Conservation (phyloP, 2,888 invertebrate genomes). For the Stenodera caucasica region DNA sequence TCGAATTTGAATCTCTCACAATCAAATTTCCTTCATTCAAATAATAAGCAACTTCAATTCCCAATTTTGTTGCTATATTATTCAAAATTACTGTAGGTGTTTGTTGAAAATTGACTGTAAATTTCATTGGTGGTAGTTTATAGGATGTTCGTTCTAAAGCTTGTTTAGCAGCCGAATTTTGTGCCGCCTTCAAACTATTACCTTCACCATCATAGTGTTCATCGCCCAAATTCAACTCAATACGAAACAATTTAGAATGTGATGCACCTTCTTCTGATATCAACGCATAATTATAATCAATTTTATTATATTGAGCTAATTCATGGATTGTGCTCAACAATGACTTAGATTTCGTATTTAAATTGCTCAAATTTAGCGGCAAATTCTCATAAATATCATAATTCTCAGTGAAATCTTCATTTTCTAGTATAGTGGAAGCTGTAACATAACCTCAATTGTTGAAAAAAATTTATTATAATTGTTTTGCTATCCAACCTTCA, state of each 20-base stretch:
- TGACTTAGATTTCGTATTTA: conserved; percentile 18
- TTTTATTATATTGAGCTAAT: conserved; percentile 39
- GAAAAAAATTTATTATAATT: background rate
- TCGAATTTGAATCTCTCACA: conserved; percentile 26
- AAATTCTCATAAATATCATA: background rate
- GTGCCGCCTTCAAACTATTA: conserved; percentile 45
- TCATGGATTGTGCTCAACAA: conserved; percentile 36
- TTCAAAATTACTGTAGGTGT: conserved; percentile 49
- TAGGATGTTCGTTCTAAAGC: conserved; percentile 46
- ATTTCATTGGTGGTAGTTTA: conserved; percentile 39
- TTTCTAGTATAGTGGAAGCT: background rate
- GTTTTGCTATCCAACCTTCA: background rate
- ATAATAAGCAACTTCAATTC: conserved; percentile 42
- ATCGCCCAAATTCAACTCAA: conserved; percentile 44
- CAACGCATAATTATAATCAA: conserved; percentile 37
- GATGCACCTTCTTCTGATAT: conserved; percentile 43
- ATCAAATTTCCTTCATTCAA: conserved; percentile 20
- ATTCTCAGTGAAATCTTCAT: background rate
- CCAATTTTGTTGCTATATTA: conserved; percentile 46
- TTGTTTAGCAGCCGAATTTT: conserved; percentile 40
- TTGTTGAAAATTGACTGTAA: conserved; percentile 31
- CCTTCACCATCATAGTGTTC: conserved; percentile 43
- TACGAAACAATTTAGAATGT: conserved; percentile 43
- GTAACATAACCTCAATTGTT: background rate
- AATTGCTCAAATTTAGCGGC: background rate